A percentile compares a stretch with the other conserved stretches of the same genome.
phyloP scores from a whole-genome alignment of 2,113 vertebrate species.

The Odobenus rosmarus region DNA sequence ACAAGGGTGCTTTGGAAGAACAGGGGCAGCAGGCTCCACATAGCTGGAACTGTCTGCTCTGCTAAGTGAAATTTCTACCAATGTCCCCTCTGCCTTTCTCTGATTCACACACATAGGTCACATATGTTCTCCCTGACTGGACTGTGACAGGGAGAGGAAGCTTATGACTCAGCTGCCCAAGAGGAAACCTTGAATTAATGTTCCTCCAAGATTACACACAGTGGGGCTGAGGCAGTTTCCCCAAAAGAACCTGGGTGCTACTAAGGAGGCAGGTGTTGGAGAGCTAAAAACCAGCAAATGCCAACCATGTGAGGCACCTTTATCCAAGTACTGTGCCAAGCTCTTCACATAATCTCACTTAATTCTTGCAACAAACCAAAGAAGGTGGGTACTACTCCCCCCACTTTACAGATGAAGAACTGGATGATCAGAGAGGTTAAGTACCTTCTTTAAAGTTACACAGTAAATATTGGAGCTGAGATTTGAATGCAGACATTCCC shows the following conservation, averaged over 20 bases:
- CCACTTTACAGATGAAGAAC: background rate
- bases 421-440: background rate
- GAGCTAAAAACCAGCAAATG: background rate
- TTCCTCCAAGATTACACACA: background rate
- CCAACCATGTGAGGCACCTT: background rate
- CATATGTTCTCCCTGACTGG: background rate
- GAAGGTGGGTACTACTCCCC: background rate
- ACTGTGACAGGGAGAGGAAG: background rate
- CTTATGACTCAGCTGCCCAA: background rate
- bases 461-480: background rate
- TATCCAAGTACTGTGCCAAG: background rate
- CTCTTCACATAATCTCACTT: background rate
- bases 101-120: background rate
- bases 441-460: background rate
- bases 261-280: background rate
- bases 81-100: background rate
- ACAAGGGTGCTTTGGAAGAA: background rate
- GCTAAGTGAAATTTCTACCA: background rate
- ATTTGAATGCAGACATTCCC: background rate
- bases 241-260: background rate
- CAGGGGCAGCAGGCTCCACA: background rate
- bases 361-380: background rate
- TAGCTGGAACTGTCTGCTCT: background rate
- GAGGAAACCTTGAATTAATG: background rate
- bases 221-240: background rate